Conservation (phyloP, 2,797 vertebrate genomes). For the Hoplostethus mediterraneus region DNA sequence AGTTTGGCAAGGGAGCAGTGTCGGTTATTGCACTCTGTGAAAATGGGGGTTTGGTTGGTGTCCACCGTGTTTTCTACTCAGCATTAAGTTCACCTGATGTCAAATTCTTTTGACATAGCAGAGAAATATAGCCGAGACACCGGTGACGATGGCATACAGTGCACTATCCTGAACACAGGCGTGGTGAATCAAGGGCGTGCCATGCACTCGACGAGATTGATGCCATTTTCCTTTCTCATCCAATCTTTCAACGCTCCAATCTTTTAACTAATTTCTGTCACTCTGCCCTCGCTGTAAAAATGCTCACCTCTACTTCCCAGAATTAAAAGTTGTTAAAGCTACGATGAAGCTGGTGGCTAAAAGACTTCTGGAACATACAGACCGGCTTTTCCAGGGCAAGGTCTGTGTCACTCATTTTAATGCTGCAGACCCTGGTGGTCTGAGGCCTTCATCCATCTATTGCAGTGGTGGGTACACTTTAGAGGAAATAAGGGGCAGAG, state of each 20-base stretch:
- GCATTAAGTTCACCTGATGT: background rate
- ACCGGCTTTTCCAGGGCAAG: background rate
- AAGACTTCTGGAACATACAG: conserved; percentile 28
- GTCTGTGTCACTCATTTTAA: conserved; percentile 42
- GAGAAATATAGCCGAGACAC: conserved; percentile 12
- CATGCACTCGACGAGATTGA: conserved; percentile 11
- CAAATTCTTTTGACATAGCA: conserved; percentile 4
- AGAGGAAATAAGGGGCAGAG: too few species aligned
- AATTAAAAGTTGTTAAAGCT: conserved; percentile 49
- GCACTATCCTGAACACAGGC: conserved; percentile 26
- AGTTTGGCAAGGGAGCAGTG: background rate
- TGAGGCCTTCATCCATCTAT: background rate
- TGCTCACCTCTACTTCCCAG: conserved; percentile 37
- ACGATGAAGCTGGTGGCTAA: conserved; percentile 8
- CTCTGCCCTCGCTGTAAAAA: conserved; percentile 27
- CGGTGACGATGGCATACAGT: background rate
- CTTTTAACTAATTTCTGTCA: conserved; percentile 38
- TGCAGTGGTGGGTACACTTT: too few species aligned
- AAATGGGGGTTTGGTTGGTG: background rate
- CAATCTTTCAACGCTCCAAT: conserved; percentile 40
- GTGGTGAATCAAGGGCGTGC: conserved; percentile 46
- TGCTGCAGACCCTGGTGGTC: background rate
- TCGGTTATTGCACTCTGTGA: background rate
- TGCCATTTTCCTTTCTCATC: conserved; percentile 37
- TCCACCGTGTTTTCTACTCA: background rate